phyloP scores from a whole-genome alignment of 2,113 vertebrate genomes.

The Pyxicephalus adspersus region DNA sequence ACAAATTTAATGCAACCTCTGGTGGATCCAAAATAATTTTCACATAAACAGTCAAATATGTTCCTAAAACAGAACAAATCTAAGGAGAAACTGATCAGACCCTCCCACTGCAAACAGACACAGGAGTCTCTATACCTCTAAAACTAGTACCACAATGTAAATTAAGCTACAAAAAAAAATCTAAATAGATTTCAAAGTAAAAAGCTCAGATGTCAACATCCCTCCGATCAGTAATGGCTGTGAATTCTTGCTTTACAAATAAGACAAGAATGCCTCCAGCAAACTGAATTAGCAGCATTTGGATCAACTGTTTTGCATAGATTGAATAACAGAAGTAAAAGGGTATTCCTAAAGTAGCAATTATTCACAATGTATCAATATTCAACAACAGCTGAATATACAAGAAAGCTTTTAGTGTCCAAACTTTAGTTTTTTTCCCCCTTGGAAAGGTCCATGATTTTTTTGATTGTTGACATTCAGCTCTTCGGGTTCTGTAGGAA shows the following conservation, averaged over 20 bases:
- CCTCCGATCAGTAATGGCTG: slow-evolving; percentile 6
- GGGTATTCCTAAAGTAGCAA: background rate
- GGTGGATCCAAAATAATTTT: background rate
- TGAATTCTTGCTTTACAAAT: slow-evolving; percentile 3
- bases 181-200: slow-evolving; percentile 4
- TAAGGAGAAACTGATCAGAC: background rate
- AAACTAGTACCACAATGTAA: slow-evolving; percentile 19
- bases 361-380: background rate
- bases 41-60: background rate
- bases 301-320: slow-evolving; percentile 45
- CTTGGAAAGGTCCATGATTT: background rate
- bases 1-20: background rate
- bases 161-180: background rate
- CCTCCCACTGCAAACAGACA: background rate
- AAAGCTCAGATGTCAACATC: slow-evolving; percentile 30
- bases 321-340: slow-evolving; percentile 31
- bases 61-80: slow-evolving; percentile 49
- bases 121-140: background rate
- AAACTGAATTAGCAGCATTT: slow-evolving; percentile 45
- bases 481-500: background rate
- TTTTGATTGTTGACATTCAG: background rate
- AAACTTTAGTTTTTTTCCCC: background rate
- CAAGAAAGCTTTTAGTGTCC: background rate
- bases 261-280: slow-evolving; percentile 21
- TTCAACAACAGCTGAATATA: background rate